A percentile compares a stretch with the other conserved stretches of the same genome.
These are phyloP conservation scores for Arenaria interpres DNA, from an alignment of 2,113 vertebrate genomes.

Conservation along the genomic window DNA sequence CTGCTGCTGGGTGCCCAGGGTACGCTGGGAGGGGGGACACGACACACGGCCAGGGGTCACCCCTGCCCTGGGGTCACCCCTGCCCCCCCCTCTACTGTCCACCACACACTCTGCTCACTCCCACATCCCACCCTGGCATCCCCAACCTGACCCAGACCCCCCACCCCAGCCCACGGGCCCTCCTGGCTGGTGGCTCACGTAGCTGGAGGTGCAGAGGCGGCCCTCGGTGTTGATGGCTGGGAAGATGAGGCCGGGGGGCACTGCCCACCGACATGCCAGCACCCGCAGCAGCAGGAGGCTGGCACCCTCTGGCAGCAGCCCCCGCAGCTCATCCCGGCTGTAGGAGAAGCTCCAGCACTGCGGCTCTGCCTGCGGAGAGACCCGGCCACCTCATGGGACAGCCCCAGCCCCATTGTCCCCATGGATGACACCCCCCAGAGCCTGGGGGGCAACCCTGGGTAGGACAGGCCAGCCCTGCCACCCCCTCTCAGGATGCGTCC, in stretches of 20 bases:
- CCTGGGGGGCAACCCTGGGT: neutral
- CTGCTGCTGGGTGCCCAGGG: slow-evolving; percentile 77
- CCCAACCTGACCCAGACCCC: neutral
- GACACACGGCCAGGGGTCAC: neutral
- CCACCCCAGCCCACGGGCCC: neutral
- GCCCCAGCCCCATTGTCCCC: neutral
- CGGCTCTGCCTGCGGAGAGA: slow-evolving; percentile 70
- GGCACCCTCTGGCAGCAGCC: slow-evolving; percentile 85
- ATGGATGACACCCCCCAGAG: neutral
- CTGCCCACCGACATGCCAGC: slow-evolving; percentile 70
- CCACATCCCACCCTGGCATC: neutral
- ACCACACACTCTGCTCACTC: no score
- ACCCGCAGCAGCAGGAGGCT: slow-evolving; percentile 86
- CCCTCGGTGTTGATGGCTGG: slow-evolving; percentile 77
- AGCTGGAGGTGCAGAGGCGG: slow-evolving; percentile 75
- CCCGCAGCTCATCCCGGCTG: slow-evolving; percentile 49
- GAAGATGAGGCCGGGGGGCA: slow-evolving; percentile 78
- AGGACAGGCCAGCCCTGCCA: neutral
- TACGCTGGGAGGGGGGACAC: slow-evolving; percentile 21
- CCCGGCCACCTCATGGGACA: neutral
- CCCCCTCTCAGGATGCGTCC: neutral
- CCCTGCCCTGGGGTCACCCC: neutral
- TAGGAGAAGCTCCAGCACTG: slow-evolving; percentile 64
- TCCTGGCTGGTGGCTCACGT: slow-evolving; percentile 70
- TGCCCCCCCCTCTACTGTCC: neutral